phyloP scores from a whole-genome alignment of 2,797 vertebrate genomes.

The Sylvilagus floridanus region DNA sequence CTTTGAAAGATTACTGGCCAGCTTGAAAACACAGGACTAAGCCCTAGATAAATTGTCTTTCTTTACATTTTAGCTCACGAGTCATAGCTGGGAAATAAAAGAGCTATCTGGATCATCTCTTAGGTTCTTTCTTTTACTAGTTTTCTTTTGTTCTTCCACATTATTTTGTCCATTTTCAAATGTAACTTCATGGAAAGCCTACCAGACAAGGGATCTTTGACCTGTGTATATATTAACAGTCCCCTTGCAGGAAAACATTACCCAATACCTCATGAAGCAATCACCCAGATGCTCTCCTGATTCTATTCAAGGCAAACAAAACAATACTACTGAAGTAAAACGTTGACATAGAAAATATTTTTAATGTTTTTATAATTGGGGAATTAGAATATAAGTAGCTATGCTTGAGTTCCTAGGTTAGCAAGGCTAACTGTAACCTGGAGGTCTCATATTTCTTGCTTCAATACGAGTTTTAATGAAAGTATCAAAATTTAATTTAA shows the following conservation, averaged over 20 bases:
- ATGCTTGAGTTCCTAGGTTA: background rate
- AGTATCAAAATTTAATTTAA: background rate
- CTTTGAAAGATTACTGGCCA: slow-evolving; percentile 13
- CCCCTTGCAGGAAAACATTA: background rate
- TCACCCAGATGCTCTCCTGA: background rate
- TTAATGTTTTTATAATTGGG: background rate
- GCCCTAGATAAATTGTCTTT: background rate
- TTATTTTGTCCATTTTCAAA: slow-evolving; percentile 4
- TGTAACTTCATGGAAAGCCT: slow-evolving; percentile 2
- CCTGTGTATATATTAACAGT: slow-evolving; percentile 24
- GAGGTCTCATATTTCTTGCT: slow-evolving; percentile 36
- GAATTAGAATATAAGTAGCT: background rate
- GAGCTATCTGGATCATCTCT: background rate
- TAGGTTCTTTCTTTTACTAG: background rate
- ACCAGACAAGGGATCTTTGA: background rate
- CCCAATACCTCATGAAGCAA: background rate
- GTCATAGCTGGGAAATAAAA: background rate
- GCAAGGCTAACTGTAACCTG: slow-evolving; percentile 15
- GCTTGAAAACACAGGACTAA: background rate
- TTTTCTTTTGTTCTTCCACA: background rate
- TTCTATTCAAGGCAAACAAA: slow-evolving; percentile 47
- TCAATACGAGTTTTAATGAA: background rate
- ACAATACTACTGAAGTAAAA: background rate
- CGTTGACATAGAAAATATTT: background rate
- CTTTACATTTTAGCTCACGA: background rate